Percentiles rank a stretch among this genome's conserved stretches.
Conservation (phyloP, 2,113 vertebrate genomes). For the Pelodiscus sinensis region DNA sequence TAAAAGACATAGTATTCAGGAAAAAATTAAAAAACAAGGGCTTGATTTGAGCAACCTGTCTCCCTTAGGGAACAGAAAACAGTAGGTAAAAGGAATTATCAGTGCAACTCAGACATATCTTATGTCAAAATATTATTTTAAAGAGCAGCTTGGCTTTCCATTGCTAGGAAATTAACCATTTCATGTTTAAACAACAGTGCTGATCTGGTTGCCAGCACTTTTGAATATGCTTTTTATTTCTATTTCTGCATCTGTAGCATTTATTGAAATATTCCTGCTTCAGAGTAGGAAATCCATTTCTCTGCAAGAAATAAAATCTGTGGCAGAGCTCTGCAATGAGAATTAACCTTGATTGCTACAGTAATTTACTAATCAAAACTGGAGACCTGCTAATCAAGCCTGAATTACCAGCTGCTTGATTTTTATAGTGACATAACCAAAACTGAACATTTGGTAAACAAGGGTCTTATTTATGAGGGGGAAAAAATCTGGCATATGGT, state of each 20-base stretch:
- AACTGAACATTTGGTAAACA: constrained; percentile 82
- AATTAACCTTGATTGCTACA: constrained; percentile 87
- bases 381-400: constrained; percentile 87
- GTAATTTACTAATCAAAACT: constrained; percentile 89
- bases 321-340: constrained; percentile 73
- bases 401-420: constrained; percentile 85
- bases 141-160: constrained; percentile 50
- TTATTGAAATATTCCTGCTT: constrained; percentile 63
- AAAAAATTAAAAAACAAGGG: not conserved
- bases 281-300: constrained; percentile 72
- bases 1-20: constrained; percentile 60
- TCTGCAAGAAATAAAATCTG: constrained; percentile 75
- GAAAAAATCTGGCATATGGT: not conserved
- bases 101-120: constrained; percentile 61
- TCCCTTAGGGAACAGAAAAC: constrained; percentile 62
- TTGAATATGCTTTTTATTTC: not conserved
- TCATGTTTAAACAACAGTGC: not conserved
- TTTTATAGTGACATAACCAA: constrained; percentile 85
- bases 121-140: constrained; percentile 51
- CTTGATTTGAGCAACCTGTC: not conserved
- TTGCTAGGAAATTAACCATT: constrained; percentile 42
- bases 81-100: constrained; percentile 64
- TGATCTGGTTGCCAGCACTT: not conserved
- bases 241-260: constrained; percentile 47
- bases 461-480: constrained; percentile 62